Base-by-base conservation (phyloP, 2,888 invertebrate species). In the Acanthopleura granulata region DNA sequence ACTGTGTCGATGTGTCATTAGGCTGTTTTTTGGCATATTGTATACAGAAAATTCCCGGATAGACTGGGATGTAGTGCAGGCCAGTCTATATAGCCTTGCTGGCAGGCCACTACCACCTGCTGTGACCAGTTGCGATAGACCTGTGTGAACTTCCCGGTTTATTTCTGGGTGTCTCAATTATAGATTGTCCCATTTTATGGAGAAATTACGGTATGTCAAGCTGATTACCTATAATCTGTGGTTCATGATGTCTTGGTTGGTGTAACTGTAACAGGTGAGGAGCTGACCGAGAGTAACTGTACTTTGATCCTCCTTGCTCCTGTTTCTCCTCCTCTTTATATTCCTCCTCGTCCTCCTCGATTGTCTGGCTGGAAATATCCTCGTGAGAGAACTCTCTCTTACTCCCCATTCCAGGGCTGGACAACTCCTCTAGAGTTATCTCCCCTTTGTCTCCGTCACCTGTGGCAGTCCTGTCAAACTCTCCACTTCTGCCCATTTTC, bases 361-460 rank as follows among this genome's bases (percentile, higher is more conserved):
- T 66, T 27, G 25, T 66, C 66, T 66, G 66, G 25, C 29, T 66
- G 29, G 66, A 27, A 16, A 66, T 66, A 27, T 66, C 66, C 66
- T 66, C 66, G 66, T 66, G 66, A 22, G 66, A 66, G 14, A 27
- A 66, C 14, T 66, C 29, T 15, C 66, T 22, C 25, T 40, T 40
- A 40, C 40, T 57, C 22, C 57, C 57, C 22, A n/a, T 57, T 3
- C 57, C 57, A n/a, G n/a, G 4, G n/a, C 57, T 22, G 12, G 57
- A 57, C 22, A 57, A 57, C 57, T 57, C n/a, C 18, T 57, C 57
- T 12, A 57, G 57, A 57, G 57, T 57, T 22, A 57, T 57, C 57
- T 57, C 57, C 57, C 57, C 57, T 57, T 18, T n/a, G 18, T 57
- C 57, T n/a, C n/a, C 57, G 12, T 6, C 6, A 9, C 22, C 57